These are phyloP conservation scores for Sminthurinus aureus DNA, from an alignment of 2,888 invertebrate species.

Conservation along the genomic window DNA sequence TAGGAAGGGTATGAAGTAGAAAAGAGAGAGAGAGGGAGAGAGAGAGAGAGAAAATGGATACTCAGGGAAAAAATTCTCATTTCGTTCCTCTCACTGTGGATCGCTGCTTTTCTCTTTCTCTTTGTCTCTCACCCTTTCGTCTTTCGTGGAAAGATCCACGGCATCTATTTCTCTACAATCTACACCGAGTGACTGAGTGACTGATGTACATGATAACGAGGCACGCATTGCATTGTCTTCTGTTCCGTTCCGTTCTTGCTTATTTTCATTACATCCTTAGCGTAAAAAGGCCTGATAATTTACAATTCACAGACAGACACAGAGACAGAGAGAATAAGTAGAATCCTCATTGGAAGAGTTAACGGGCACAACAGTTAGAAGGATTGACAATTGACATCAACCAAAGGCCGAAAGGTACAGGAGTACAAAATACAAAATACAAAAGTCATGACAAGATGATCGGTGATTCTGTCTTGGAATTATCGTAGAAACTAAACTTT, in stretches of 20 bases:
- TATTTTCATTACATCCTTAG: conserved; percentile 10
- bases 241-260: no score
- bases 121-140: neutral
- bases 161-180: neutral
- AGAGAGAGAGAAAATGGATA: neutral
- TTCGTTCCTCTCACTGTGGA: neutral
- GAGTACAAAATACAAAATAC: no score
- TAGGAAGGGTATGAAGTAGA: no score
- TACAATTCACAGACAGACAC: neutral
- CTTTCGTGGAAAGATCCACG: neutral
- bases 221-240: conserved; percentile 19
- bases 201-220: conserved; percentile 10
- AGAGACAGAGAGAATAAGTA: no score
- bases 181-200: neutral
- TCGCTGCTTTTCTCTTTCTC: neutral
- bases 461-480: no score
- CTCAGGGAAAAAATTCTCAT: neutral
- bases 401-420: no score
- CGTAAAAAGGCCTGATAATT: conserved; percentile 11
- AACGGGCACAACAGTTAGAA: no score
- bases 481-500: no score
- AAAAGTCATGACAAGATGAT: no score
- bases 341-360: no score
- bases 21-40: no score
- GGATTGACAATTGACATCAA: no score